Base-by-base conservation (phyloP, 37 sponge, comb jelly and placozoan species). In the Corticium candelabrum region DNA sequence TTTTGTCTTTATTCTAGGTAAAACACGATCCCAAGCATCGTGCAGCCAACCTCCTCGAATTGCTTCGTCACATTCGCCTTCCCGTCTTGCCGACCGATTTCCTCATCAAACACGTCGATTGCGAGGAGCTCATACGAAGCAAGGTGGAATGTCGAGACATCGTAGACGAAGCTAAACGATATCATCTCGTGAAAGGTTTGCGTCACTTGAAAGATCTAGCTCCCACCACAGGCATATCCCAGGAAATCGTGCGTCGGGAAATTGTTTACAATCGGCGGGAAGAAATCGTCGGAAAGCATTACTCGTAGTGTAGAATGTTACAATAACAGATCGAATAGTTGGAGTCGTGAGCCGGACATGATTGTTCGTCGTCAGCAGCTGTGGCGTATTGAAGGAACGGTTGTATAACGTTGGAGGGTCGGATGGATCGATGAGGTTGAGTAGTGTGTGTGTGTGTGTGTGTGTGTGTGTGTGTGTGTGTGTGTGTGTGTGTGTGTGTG, bases 331-430 rank as follows among this genome's bases (percentile, higher is more conserved):
- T 70, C 90, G 3, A 75, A 88, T 68, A 78, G 76, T 43, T 94
- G 95, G 95, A 86, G 72, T 2, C 80, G 81, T 29, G 82, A 81
- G 0, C 83, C 87, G 1, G 89, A 83, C 33, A 80, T 94, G 89
- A 86, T 94, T 3, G 89, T 88, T 0, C 87, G 91, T 3, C 77
- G 95, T 40, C 95, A 94, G 82, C 95, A 94, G 78, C 74, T 94
- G 35, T 5, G 91, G 91, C 2, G 82, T 88, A 21, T 76, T 88
- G 41, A 91, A 85, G 3, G 86, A 87, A 27, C 89, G 90, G 77
- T 86, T 96, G 4, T 93, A 88, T 69, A 89, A 91, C 0, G 94
- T 96, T n/a, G 97, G 97, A 0, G 97, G 97, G 4, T 96, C 94
- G 37, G 97, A 96, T 75, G 97, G 97, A 0, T 88, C 91, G 35